A percentile compares a stretch with the other conserved stretches of the same genome.
Conservation (phyloP, 2,797 vertebrate genomes). For the Hylomyscus alleni region DNA sequence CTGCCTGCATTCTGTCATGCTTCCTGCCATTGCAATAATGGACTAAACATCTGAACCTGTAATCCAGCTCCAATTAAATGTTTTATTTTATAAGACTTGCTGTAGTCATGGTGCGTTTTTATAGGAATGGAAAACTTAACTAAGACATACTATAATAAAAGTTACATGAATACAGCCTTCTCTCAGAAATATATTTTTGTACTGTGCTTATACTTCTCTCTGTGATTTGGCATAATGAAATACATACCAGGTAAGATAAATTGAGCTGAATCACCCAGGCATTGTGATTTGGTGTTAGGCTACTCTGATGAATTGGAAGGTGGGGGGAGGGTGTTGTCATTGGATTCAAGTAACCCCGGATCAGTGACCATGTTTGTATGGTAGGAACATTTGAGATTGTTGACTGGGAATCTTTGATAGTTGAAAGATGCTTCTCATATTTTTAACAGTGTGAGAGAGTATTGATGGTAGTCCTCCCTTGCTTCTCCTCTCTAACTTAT, state of each 20-base stretch:
- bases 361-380: neutral
- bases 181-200: neutral
- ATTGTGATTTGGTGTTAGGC: neutral
- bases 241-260: neutral
- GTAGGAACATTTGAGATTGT: neutral
- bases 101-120: neutral
- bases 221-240: neutral
- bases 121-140: neutral
- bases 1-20: neutral
- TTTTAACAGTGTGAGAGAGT: neutral
- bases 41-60: too few species aligned
- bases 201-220: neutral
- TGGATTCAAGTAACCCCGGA: neutral
- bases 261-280: neutral
- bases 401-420: neutral
- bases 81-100: too few species aligned
- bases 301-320: neutral
- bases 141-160: neutral
- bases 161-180: neutral
- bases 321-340: accelerated
- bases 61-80: neutral
- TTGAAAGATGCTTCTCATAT: neutral
- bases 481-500: neutral
- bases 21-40: neutral
- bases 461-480: neutral